Percentiles rank a stretch among this genome's conserved stretches.
phyloP scores from a whole-genome alignment of 2,113 vertebrate species.

The Mastomys natalensis region DNA sequence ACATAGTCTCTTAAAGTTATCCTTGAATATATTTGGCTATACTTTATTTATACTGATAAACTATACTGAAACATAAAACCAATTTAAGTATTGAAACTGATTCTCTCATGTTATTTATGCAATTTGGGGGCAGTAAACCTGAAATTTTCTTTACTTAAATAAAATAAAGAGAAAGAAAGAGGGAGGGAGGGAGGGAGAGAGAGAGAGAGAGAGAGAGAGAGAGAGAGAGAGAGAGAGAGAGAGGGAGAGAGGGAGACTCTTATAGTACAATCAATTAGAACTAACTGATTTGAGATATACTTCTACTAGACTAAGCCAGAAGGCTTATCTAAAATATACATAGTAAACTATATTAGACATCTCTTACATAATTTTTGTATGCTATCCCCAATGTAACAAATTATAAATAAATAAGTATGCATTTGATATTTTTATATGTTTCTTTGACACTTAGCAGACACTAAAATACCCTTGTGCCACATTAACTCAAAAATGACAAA shows the following conservation, averaged over 20 bases:
- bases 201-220: neutral
- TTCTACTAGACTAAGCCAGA: neutral
- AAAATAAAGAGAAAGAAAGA: neutral
- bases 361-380: neutral
- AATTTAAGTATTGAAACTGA: neutral
- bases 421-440: conserved; percentile 12
- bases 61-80: neutral
- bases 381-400: neutral
- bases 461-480: conserved; percentile 36
- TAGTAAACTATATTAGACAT: neutral
- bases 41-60: conserved; percentile 24
- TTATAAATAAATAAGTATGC: conserved; percentile 12
- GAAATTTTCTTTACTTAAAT: neutral
- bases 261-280: neutral
- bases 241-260: neutral
- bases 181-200: accelerated
- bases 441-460: conserved; percentile 21
- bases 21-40: neutral
- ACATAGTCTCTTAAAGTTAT: neutral
- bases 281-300: neutral
- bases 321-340: neutral
- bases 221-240: too few species aligned
- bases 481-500: conserved; percentile 73
- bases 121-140: neutral
- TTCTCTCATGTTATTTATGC: neutral